Conservation (phyloP, 2,888 invertebrate genomes). For the Thecophora atra region DNA sequence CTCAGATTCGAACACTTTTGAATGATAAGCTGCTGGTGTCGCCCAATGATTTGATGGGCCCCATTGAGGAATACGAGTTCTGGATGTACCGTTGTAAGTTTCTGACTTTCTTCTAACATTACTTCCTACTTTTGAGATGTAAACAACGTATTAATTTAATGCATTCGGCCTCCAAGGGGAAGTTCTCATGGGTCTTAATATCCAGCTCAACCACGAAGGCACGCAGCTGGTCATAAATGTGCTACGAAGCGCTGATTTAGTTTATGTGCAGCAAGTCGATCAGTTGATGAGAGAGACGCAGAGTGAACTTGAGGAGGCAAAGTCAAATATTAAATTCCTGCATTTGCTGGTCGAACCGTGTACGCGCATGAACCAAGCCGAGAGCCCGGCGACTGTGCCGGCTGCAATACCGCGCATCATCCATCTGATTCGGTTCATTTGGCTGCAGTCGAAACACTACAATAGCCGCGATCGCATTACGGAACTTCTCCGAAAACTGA, state of each 20-base stretch:
- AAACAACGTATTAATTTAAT: not conserved
- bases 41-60: slow-evolving; percentile 73
- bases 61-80: slow-evolving; percentile 81
- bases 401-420: slow-evolving; percentile 76
- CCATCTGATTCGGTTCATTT: slow-evolving; percentile 82
- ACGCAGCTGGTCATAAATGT: slow-evolving; percentile 75
- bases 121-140: too few species aligned
- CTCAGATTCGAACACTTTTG: slow-evolving; percentile 83
- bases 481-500: slow-evolving; percentile 77
- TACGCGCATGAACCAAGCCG: slow-evolving; percentile 71
- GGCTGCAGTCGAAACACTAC: slow-evolving; percentile 84
- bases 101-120: too few species aligned
- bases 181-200: not conserved
- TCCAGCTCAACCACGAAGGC: slow-evolving; percentile 73
- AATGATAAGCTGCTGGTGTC: slow-evolving; percentile 80
- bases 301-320: slow-evolving; percentile 74
- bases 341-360: slow-evolving; percentile 80
- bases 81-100: slow-evolving; percentile 84
- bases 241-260: slow-evolving; percentile 75
- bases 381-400: slow-evolving; percentile 74
- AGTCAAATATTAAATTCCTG: slow-evolving; percentile 83
- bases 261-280: slow-evolving; percentile 78
- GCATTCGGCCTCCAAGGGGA: not conserved
- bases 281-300: slow-evolving; percentile 73
- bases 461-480: slow-evolving; percentile 75